Conservation (phyloP, 2,797 vertebrate genomes). For the Notolabrus celidotus region DNA sequence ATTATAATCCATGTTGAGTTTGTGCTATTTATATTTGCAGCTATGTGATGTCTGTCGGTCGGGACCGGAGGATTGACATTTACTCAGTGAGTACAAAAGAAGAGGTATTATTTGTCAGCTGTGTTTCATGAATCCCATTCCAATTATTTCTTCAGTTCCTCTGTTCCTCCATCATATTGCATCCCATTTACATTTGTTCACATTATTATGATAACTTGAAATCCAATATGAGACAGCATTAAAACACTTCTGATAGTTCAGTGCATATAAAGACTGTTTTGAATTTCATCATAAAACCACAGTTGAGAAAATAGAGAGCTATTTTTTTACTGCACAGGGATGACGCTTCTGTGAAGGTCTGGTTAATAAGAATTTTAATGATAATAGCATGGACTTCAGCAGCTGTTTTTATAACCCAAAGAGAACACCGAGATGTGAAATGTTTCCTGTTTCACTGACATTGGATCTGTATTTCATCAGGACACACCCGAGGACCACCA, state of each 20-base stretch:
- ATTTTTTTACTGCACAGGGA: background rate
- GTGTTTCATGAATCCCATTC: constrained; percentile 60
- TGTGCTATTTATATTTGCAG: constrained; percentile 66
- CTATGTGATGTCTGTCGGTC: constrained; percentile 84
- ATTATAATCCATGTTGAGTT: constrained; percentile 37
- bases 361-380: constrained; percentile 14
- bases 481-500: constrained; percentile 72
- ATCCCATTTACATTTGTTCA: constrained; percentile 58
- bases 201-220: constrained; percentile 62
- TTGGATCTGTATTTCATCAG: constrained; percentile 61
- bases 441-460: constrained; percentile 25
- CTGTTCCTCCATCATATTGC: constrained; percentile 35
- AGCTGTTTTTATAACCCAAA: background rate
- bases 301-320: background rate
- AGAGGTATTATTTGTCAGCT: constrained; percentile 48
- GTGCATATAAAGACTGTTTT: constrained; percentile 10
- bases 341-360: constrained; percentile 10
- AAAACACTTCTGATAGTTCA: constrained; percentile 3
- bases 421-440: constrained; percentile 12
- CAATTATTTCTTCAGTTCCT: constrained; percentile 51
- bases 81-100: constrained; percentile 84
- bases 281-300: constrained; percentile 36
- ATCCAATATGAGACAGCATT: constrained; percentile 22
- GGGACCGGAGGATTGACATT: constrained; percentile 85
- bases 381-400: background rate